Percentiles rank a stretch among this genome's conserved stretches.
Evolutionary conservation across 2,113 vertebrate genomes (phyloP).

Genomic region (Paraplagusia blochii): DNA sequence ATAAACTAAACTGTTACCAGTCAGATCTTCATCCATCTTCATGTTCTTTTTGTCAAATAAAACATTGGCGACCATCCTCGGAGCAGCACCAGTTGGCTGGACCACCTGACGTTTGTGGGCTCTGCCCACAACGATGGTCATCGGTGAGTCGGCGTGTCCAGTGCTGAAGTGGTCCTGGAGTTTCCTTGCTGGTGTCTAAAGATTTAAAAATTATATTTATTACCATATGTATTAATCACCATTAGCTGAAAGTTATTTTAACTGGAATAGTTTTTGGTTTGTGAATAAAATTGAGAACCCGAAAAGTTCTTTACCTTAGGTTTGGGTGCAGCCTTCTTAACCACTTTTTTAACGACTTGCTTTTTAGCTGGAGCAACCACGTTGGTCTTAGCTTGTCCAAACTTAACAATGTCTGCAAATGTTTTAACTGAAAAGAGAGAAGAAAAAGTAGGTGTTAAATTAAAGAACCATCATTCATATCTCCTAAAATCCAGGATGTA

Average conservation of each 20-base stretch:
- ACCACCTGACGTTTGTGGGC: constrained; percentile 67
- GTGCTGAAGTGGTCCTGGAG: constrained; percentile 73
- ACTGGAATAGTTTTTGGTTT: too few relatives aligned
- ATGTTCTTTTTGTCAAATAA: constrained; percentile 61
- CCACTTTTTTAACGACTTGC: constrained; percentile 5
- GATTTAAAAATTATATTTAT: constrained; percentile 1
- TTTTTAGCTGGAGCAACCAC: constrained; percentile 49
- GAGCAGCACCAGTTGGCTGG: constrained; percentile 61
- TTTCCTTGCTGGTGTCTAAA: constrained; percentile 77
- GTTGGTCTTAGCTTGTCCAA: constrained; percentile 75
- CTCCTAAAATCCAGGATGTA: not conserved
- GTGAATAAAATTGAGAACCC: too few relatives aligned
- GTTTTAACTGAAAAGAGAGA: constrained; percentile 66
- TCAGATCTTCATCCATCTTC: constrained; percentile 81
- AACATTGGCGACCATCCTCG: constrained; percentile 74
- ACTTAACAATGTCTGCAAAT: constrained; percentile 85
- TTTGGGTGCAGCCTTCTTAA: constrained; percentile 49
- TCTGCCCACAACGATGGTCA: constrained; percentile 78
- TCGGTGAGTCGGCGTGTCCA: constrained; percentile 86
- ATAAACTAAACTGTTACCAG: constrained; percentile 64
- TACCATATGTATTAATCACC: not conserved
- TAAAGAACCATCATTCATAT: too few relatives aligned
- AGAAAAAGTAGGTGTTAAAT: not conserved
- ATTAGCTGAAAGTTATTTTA: not conserved
- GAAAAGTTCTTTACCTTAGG: constrained; percentile 60